These are phyloP conservation scores for Pseudomyrmex dendroicus DNA, from an alignment of 1,140 invertebrate genomes.

Conservation along the genomic window DNA sequence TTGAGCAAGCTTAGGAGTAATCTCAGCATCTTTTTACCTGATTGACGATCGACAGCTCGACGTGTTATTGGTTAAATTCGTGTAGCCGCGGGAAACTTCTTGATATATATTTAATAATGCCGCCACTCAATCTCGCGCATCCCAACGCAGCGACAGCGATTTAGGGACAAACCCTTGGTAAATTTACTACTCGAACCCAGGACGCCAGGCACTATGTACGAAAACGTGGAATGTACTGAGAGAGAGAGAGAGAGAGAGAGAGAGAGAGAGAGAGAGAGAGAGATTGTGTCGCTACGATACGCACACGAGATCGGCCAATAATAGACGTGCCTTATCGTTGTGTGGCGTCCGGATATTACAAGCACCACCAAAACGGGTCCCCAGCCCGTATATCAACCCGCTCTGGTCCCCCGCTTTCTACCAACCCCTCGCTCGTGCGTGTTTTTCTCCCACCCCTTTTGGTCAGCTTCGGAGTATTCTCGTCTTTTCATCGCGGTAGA, in stretches of 20 bases:
- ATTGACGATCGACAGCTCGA: constrained; percentile 46
- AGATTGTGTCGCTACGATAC: constrained; percentile 19
- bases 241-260: constrained; percentile 4
- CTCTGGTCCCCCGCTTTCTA: neutral
- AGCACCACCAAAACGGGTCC: constrained; percentile 53
- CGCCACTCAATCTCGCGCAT: constrained; percentile 36
- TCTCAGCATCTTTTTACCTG: neutral
- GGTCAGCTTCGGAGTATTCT: constrained; percentile 51
- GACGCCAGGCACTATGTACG: constrained; percentile 14
- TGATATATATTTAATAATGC: constrained; percentile 57
- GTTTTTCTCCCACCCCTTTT: constrained; percentile 40
- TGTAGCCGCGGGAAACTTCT: constrained; percentile 46
- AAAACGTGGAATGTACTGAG: constrained; percentile 27
- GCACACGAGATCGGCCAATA: constrained; percentile 58
- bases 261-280: neutral
- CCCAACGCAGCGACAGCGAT: constrained; percentile 30
- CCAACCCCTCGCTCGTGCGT: neutral
- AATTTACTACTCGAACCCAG: constrained; percentile 55
- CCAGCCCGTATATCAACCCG: constrained; percentile 49
- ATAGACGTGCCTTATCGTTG: constrained; percentile 61
- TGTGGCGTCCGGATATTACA: constrained; percentile 49
- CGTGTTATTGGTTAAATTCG: constrained; percentile 23
- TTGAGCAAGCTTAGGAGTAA: constrained; percentile 10
- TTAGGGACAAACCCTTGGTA: constrained; percentile 47
- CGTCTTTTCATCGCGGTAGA: constrained; percentile 50